Evolutionary conservation across 2,888 invertebrate species (phyloP).

Genomic region (Archips crataeganus): DNA sequence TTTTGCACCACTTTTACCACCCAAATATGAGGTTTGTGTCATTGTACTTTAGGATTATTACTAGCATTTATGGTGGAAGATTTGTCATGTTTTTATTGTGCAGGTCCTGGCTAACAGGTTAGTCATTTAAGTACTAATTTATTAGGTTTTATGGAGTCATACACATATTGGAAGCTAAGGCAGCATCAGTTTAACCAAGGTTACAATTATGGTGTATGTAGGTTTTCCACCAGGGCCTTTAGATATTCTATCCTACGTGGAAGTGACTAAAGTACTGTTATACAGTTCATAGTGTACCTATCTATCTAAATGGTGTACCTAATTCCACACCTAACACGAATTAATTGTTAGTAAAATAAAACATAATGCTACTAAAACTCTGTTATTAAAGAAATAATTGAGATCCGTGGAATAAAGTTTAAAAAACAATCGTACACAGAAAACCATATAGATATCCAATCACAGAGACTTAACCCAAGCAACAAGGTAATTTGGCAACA

Average conservation of each 20-base stretch:
- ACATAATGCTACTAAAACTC: constrained; percentile 37
- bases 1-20: constrained; percentile 39
- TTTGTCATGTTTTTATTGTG: constrained; percentile 24
- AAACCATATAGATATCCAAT: constrained; percentile 25
- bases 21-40: constrained; percentile 37
- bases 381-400: constrained; percentile 41
- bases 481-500: neutral
- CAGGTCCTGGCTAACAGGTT: constrained; percentile 9
- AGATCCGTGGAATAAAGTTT: constrained; percentile 42
- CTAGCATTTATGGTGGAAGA: constrained; percentile 39
- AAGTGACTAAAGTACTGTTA: constrained; percentile 17
- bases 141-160: neutral
- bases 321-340: constrained; percentile 12
- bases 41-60: constrained; percentile 41
- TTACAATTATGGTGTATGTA: neutral
- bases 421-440: constrained; percentile 18
- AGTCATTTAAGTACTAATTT: neutral
- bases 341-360: constrained; percentile 33
- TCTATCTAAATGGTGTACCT: neutral
- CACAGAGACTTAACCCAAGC: constrained; percentile 1
- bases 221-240: constrained; percentile 12
- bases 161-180: neutral
- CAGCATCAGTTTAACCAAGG: neutral
- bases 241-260: constrained; percentile 22
- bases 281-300: constrained; percentile 3